Evolutionary conservation across 2,113 vertebrate genomes (phyloP).

Genomic region (Ailurus styani): DNA sequence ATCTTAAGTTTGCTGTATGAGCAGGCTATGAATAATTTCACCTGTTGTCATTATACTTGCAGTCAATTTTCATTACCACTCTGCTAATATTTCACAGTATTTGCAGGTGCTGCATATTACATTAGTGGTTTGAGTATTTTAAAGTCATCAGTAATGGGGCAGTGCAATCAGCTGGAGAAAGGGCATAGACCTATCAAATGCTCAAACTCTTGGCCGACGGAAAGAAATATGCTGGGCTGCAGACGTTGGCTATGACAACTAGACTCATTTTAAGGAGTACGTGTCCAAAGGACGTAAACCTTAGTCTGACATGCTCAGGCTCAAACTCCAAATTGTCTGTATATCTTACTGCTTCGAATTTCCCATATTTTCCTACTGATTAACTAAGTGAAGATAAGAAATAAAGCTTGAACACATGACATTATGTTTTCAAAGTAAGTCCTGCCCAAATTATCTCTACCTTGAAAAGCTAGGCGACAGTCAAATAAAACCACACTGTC

Average conservation of each 20-base stretch:
- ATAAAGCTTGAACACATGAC: neutral
- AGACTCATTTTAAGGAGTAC: neutral
- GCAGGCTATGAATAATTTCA: constrained; percentile 81
- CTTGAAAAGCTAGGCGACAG: neutral
- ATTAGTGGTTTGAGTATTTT: constrained; percentile 74
- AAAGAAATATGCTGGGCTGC: neutral
- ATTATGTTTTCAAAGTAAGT: neutral
- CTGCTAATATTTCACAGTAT: constrained; percentile 77
- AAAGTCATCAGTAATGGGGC: constrained; percentile 67
- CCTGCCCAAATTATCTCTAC: neutral
- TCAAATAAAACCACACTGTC: neutral
- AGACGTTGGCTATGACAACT: neutral
- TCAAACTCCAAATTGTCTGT: neutral
- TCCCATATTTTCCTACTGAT: neutral
- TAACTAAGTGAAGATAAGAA: constrained; percentile 13
- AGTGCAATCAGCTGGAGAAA: constrained; percentile 64
- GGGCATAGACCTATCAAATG: constrained; percentile 44
- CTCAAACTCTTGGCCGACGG: neutral
- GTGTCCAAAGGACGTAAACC: neutral
- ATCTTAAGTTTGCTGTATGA: constrained; percentile 78
- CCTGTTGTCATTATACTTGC: constrained; percentile 80
- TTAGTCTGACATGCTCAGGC: neutral
- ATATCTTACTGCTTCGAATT: neutral
- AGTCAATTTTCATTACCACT: constrained; percentile 82
- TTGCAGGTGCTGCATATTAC: constrained; percentile 80